These are phyloP conservation scores for Tupaia chinensis DNA, from an alignment of 2,113 vertebrate species.

Conservation along the genomic window DNA sequence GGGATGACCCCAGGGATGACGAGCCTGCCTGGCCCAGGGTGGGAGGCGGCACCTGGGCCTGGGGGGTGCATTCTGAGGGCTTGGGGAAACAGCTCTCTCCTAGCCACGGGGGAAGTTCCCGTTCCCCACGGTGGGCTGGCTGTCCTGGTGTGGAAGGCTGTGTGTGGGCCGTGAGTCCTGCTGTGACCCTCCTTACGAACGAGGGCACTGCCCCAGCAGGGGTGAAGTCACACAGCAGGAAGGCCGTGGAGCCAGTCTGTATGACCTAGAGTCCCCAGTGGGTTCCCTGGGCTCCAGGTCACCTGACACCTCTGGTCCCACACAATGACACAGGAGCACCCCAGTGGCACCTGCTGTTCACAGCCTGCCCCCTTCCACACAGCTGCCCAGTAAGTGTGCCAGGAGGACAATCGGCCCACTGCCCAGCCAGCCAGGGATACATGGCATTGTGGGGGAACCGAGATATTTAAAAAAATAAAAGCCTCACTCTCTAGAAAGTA, in stretches of 20 bases:
- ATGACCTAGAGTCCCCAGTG: neutral
- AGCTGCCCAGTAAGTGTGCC: neutral
- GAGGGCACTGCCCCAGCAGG: neutral
- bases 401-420: fast-evolving
- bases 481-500: neutral
- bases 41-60: neutral
- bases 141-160: no score
- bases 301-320: neutral
- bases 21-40: neutral
- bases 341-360: fast-evolving
- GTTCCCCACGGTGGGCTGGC: fast-evolving
- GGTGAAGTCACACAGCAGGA: fast-evolving
- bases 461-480: neutral
- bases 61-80: fast-evolving
- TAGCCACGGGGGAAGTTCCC: no score
- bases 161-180: no score
- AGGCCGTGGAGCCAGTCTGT: no score
- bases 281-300: neutral
- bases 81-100: neutral
- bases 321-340: no score
- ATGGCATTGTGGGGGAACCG: neutral
- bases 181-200: no score
- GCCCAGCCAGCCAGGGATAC: neutral
- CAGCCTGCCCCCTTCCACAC: neutral
- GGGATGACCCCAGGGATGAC: no score